Conservation (phyloP, 2,113 vertebrate genomes). For the Cavia porcellus region DNA sequence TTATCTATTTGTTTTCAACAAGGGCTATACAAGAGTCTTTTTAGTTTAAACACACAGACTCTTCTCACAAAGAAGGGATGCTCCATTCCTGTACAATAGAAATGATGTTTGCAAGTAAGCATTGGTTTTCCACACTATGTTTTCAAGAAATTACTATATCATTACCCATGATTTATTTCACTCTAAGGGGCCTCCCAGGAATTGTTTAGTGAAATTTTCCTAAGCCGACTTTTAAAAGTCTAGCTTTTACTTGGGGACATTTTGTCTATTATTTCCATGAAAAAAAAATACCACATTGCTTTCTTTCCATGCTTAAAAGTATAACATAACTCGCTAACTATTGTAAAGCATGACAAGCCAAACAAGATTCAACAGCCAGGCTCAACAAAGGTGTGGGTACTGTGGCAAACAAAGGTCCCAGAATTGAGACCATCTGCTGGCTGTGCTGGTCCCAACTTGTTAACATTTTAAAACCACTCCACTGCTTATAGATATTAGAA, state of each 20-base stretch:
- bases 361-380: background rate
- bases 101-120: slow-evolving; percentile 18
- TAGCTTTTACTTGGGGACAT: slow-evolving; percentile 60
- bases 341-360: slow-evolving; percentile 33
- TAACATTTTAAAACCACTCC: background rate
- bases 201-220: slow-evolving; percentile 10
- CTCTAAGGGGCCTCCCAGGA: background rate
- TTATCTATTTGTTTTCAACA: background rate
- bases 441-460: background rate
- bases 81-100: background rate
- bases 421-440: slow-evolving; percentile 17
- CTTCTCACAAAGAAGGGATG: slow-evolving; percentile 6
- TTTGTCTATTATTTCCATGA: slow-evolving; percentile 71
- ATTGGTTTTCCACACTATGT: slow-evolving; percentile 49
- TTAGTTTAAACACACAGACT: background rate
- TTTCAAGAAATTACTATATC: slow-evolving; percentile 67
- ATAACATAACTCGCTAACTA: slow-evolving; percentile 62
- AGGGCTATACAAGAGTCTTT: background rate
- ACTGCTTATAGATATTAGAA: background rate
- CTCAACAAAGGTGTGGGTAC: background rate
- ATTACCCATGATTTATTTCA: slow-evolving; percentile 48
- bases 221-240: slow-evolving; percentile 68
- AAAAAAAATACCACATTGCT: background rate
- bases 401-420: background rate
- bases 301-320: slow-evolving; percentile 62